phyloP scores from a whole-genome alignment of 1,140 invertebrate species.

The Ostrea edulis region DNA sequence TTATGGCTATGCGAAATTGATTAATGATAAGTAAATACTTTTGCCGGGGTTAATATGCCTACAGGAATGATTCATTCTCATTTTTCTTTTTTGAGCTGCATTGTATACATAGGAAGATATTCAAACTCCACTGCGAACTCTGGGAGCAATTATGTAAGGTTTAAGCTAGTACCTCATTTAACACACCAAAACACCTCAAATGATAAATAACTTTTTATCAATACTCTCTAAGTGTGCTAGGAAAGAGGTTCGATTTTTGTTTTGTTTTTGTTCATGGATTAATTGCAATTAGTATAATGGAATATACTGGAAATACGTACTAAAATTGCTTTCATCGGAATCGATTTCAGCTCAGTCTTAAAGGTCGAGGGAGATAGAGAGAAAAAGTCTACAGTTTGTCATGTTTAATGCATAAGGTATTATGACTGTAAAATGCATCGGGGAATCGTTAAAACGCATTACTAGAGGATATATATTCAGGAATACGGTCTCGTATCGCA shows the following conservation, averaged over 20 bases:
- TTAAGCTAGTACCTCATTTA: not conserved
- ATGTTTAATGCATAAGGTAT: not conserved
- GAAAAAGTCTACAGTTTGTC: not conserved
- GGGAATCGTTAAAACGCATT: not conserved
- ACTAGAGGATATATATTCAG: not conserved
- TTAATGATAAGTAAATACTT: conserved; percentile 19
- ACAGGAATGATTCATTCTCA: not conserved
- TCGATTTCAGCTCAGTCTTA: not conserved
- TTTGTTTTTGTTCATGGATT: not conserved
- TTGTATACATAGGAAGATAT: not conserved
- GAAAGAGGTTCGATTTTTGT: not conserved
- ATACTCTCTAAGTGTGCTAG: not conserved
- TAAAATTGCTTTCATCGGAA: not conserved
- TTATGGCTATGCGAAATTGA: not conserved
- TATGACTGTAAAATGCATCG: not conserved
- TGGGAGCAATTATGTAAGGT: not conserved
- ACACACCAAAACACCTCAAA: not conserved
- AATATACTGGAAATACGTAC: not conserved
- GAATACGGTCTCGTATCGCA: not conserved
- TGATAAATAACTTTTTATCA: not conserved
- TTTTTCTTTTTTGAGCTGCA: not conserved
- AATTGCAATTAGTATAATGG: conserved; percentile 11
- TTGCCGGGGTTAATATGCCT: not conserved
- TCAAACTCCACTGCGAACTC: not conserved
- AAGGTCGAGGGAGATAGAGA: not conserved